phyloP scores from a whole-genome alignment of 30 jellyfish, hydroid and myxozoan species.

The Rhopilema esculentum region DNA sequence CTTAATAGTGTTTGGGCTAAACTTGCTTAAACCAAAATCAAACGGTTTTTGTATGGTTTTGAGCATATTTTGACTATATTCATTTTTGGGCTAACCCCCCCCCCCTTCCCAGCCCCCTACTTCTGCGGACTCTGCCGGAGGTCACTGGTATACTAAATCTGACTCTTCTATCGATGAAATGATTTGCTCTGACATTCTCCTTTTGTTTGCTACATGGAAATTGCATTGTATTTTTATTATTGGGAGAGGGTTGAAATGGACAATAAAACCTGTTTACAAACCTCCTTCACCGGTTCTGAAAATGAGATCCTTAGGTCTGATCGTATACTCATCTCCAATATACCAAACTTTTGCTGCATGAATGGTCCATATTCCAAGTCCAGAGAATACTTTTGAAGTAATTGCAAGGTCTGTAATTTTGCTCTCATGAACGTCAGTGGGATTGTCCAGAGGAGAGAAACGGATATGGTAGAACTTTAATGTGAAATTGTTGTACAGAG shows the following conservation, averaged over 20 bases:
- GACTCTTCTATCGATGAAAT: no score
- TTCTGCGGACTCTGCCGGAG: no score
- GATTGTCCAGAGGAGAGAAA: slow-evolving; percentile 19
- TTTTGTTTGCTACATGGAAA: no score
- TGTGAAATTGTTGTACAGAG: slow-evolving; percentile 16
- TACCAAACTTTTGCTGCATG: slow-evolving; percentile 12
- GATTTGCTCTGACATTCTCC: no score
- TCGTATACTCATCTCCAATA: slow-evolving; percentile 23
- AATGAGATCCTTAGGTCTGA: neutral
- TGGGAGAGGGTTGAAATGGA: neutral
- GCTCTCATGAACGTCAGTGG: neutral
- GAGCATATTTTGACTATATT: no score
- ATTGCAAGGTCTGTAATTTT: neutral
- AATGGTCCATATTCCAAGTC: slow-evolving; percentile 26
- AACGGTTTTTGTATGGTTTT: no score
- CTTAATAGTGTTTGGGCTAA: no score
- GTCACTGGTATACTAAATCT: no score
- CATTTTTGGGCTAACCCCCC: no score
- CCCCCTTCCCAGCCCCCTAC: no score
- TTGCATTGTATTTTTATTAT: no score
- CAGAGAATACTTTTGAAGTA: neutral
- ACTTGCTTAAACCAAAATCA: no score
- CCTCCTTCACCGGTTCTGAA: slow-evolving; percentile 49
- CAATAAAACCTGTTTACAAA: neutral
- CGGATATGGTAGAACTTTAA: slow-evolving; percentile 7